phyloP scores from a whole-genome alignment of 2,888 invertebrate species.

The Tiliacea citrago region DNA sequence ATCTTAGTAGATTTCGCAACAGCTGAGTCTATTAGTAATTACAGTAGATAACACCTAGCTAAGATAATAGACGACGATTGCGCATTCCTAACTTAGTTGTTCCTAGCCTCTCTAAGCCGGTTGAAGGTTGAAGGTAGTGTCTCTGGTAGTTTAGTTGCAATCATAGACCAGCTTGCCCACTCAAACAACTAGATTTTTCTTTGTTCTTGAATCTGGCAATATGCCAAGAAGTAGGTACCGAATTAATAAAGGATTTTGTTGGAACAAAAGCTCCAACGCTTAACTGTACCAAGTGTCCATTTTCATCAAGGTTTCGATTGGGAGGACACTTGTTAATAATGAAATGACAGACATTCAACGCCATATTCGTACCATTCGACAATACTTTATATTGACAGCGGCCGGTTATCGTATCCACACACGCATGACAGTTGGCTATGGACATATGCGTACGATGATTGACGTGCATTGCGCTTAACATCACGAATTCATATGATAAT shows the following conservation, averaged over 20 bases:
- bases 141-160: conserved; percentile 47
- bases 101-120: conserved; percentile 73
- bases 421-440: conserved; percentile 73
- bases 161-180: neutral
- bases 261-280: neutral
- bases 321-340: conserved; percentile 29
- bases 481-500: conserved; percentile 21
- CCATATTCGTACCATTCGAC: conserved; percentile 37
- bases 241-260: neutral
- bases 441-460: conserved; percentile 74
- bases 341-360: conserved; percentile 28
- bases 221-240: neutral
- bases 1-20: conserved; percentile 52
- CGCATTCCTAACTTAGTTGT: conserved; percentile 75
- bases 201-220: neutral
- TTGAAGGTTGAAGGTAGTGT: conserved; percentile 77
- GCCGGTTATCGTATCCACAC: conserved; percentile 47
- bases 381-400: conserved; percentile 52
- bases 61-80: conserved; percentile 74
- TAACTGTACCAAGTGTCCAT: neutral
- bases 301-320: neutral
- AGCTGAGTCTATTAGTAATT: conserved; percentile 57
- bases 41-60: conserved; percentile 61
- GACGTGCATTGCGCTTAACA: conserved; percentile 63
- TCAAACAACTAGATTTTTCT: conserved; percentile 8